Evolutionary conservation across 2,797 vertebrate genomes (phyloP).

Genomic region (Rousettus madagascariensis): DNA sequence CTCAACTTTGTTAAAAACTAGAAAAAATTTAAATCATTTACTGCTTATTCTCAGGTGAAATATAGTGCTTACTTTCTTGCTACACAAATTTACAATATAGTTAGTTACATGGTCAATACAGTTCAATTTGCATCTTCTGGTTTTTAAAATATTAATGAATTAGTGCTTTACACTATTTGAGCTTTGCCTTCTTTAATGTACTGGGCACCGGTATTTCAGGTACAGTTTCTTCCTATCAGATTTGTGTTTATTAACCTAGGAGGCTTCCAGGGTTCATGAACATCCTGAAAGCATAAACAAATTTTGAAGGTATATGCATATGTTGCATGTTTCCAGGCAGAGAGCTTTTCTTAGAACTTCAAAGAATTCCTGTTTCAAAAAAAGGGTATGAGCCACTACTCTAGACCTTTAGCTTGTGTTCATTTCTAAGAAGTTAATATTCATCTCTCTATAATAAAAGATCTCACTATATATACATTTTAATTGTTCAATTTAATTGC

Average conservation of each 20-base stretch:
- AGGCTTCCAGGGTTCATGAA: background rate
- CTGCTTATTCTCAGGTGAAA: slow-evolving; percentile 33
- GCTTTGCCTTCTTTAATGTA: slow-evolving; percentile 1
- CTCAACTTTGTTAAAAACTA: slow-evolving; percentile 15
- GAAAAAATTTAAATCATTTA: slow-evolving; percentile 15
- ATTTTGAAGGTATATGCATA: background rate
- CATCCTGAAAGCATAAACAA: background rate
- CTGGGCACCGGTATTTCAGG: background rate
- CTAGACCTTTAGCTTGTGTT: background rate
- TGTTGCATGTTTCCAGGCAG: background rate
- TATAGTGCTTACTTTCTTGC: background rate
- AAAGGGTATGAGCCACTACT: background rate
- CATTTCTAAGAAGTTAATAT: slow-evolving; percentile 13
- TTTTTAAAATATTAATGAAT: slow-evolving; percentile 49
- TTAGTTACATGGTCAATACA: slow-evolving; percentile 3
- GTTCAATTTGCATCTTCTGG: slow-evolving; percentile 47
- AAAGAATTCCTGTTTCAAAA: slow-evolving; percentile 25
- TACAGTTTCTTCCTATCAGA: background rate
- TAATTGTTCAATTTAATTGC: background rate
- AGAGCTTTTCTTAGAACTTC: slow-evolving; percentile 6
- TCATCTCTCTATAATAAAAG: background rate
- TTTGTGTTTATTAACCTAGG: background rate
- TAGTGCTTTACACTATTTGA: background rate
- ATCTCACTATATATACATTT: background rate
- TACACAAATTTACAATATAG: slow-evolving; percentile 28